Conservation (phyloP, 2,113 vertebrate genomes). For the Eudyptes chrysolophus region DNA sequence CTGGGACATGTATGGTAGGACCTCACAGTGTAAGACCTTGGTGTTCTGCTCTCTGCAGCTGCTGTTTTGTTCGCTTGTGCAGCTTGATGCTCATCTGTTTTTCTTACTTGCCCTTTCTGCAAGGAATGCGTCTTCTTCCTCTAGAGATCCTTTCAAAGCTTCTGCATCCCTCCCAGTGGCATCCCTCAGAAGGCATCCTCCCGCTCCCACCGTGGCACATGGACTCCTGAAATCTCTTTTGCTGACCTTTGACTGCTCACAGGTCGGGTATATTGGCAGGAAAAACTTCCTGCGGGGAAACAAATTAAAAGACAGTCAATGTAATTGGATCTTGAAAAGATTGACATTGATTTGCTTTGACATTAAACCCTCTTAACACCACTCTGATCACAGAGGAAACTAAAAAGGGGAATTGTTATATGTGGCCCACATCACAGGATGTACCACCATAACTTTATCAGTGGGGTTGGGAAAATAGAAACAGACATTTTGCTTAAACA, state of each 20-base stretch:
- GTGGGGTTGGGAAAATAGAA: background rate
- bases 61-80: background rate
- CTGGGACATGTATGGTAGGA: background rate
- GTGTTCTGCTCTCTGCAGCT: background rate
- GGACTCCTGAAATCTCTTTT: background rate
- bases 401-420: background rate
- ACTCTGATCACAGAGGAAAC: background rate
- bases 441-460: background rate
- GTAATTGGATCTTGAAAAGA: background rate
- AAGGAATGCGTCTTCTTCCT: background rate
- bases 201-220: rapidly evolving
- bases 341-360: background rate
- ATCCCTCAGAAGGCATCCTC: background rate
- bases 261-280: background rate
- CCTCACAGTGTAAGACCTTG: background rate
- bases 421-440: no score
- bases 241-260: background rate
- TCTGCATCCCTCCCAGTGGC: background rate
- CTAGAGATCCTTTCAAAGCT: background rate
- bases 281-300: background rate
- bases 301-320: background rate
- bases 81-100: background rate
- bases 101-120: background rate
- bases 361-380: background rate
- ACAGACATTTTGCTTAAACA: background rate